Percentiles rank a stretch among this genome's conserved stretches.
These are phyloP conservation scores for Gorsachius goisagi DNA, from an alignment of 2,113 vertebrate genomes.

Conservation along the genomic window DNA sequence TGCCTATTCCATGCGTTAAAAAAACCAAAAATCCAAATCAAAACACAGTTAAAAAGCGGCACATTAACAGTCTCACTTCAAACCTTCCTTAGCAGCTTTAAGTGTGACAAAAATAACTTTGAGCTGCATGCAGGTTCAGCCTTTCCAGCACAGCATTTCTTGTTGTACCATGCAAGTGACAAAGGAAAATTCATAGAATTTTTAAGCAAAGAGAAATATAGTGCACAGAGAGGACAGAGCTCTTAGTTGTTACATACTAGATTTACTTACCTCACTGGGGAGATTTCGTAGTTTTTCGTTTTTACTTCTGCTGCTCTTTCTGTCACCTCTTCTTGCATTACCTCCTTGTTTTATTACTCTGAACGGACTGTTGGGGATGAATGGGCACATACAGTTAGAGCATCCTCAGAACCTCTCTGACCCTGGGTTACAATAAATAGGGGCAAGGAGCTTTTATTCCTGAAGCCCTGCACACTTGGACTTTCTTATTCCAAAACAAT, in stretches of 20 bases:
- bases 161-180: background rate
- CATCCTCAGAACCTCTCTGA: background rate
- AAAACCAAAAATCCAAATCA: background rate
- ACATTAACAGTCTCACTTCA: background rate
- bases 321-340: background rate
- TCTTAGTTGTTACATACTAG: background rate
- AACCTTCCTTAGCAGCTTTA: background rate
- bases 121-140: background rate
- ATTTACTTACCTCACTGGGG: background rate
- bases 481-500: background rate
- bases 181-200: background rate
- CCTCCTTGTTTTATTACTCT: background rate
- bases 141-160: background rate
- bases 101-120: background rate
- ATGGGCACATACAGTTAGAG: background rate
- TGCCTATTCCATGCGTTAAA: background rate
- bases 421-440: background rate
- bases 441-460: background rate
- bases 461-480: background rate
- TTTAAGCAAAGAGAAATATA: background rate
- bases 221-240: background rate
- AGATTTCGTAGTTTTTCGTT: background rate
- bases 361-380: background rate
- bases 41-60: background rate
- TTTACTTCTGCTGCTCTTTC: background rate